Base-by-base conservation (phyloP, 1,140 invertebrate genomes). In the Cecropterus lyciades region DNA sequence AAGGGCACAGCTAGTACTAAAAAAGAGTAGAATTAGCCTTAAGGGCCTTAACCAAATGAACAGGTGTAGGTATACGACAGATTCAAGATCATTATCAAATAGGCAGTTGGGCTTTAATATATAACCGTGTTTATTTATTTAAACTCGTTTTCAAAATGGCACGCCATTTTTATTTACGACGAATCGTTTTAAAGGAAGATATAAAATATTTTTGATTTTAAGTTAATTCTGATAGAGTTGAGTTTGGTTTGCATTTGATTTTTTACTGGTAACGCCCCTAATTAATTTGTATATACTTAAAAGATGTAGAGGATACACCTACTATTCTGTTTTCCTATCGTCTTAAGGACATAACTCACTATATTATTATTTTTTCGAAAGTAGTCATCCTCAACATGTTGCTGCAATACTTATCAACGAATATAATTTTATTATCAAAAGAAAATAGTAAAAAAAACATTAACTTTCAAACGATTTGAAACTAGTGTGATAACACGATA, bases 61-160 rank as follows among this genome's bases (percentile, higher is more conserved):
- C 37, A 56, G 53, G 53, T 56, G 53, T 42, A 24, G 20, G 20
- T 24, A 24, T 43, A 8, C 13, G n/a, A 20, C 17, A 43, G 53
- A 56, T 56, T 43, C 53, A 43, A 43, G 53, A 56, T 56, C 53
- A 56, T 43, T 56, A 56, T 56, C 53, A 24, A 56, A 43, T 56
- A 56, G 53, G n/a, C 53, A 56, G 37, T 51, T 43, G 17, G 17
- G 17, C 16, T 56, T 56, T 56, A 56, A 56, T 40, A 43, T 56
- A 56, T 37, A 43, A 56, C 53, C 17, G 53, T 43, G 53, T 56
- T 56, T 43, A 56, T 56, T 56, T 43, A 56, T 56, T 56, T 42
- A 43, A 56, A 56, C 53, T 17, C 37, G 53, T 20, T 56, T 43
- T 17, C 53, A 43, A 43, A 56, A 56, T 16, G 37, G 53, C 37